Base-by-base conservation (phyloP, 2,888 invertebrate genomes). In the Tinea pellionella region DNA sequence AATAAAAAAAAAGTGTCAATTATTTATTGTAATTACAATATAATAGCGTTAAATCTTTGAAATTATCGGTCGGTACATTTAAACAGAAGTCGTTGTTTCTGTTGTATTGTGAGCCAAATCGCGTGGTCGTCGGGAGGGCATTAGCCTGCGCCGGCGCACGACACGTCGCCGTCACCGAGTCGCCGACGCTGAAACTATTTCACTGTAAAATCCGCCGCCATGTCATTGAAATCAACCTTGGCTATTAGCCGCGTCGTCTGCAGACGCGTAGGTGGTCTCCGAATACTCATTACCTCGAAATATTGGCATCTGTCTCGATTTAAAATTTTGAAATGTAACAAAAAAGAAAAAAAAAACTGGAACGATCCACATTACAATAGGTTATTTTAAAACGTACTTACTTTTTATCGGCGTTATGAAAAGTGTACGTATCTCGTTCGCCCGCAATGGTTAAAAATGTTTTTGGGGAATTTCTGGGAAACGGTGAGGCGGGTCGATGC, bases 141-240 rank as follows among this genome's bases (percentile, higher is more conserved):
- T 29, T 59, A 43, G 12, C 55, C 43, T 57, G 58, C 59, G 72
- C 66, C 63, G 66, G 73, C 79, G 78, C 75, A 80, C 79, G 78
- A 81, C 89, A 81, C 89, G 81, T 77, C 78, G 84, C 84, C 88
- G 80, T 78, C 84, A 78, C 75, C 74, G 71, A 74, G 72, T 72
- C 75, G 74, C 73, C 74, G 72, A 72, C 69, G 70, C 73, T 79
- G 78, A 80, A 82, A 86, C 81, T 84, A 84, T 85, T 86, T 83
- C 78, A 78, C 85, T 86, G 86, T 86, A 86, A 86, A 84, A 79
- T 83, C 76, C 71, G 73, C 68, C 75, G 77, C 76, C 74, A 77
- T 77, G 82, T 78, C 79, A 80, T 81, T 80, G 78, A 75, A 80
- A 75, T 69, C 83, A 84, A 81, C 86, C 86, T 85, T 86, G 85